Evolutionary conservation across 2,113 vertebrate species (phyloP), one percentile per base, ranked within the genome.

Genomic region (Sarotherodon lohbergeri): DNA sequence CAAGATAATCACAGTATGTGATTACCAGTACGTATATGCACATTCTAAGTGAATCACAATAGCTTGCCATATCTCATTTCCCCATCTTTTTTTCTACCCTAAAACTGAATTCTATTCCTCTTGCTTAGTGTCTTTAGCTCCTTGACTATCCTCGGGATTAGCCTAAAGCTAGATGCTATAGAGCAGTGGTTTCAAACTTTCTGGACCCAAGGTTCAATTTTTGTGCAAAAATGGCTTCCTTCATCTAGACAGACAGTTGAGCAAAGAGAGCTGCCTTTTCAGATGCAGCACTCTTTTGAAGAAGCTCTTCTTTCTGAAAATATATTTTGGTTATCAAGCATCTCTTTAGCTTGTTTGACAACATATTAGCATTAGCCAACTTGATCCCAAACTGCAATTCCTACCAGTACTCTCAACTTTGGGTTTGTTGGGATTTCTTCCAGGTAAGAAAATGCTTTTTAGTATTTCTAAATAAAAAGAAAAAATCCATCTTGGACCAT

Each of bases 1-100:
- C 52, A 82, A 86, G 80, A 54, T 91, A 87, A 90, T 89, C 90
- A 87, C 79, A 84, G 46, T 55, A 16, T 86, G 71, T 88, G 86
- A 90, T 92, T 90, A 84, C 39, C 71, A 78, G 52, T 88, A 86
- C 81, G 61, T 91, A 66, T 59, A 89, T 85, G 73, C 17, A 36
- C 84, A 80, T 71, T 78, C n/a, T 83, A 81, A 85, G 50, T 83
- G 73, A 83, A 84, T 83, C 73, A 43, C 80, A 73, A 32, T 71
- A 55, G 22, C 32, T 66, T 59, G 76, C 89, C 63, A 71, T 81
- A 71, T 10, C 91, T 90, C 39, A 61, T 54, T 88, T 86, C 73
- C 50, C 19, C 22, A n/a, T 55, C 34, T 80, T 76, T 48, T 66
- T 80, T 36, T 71, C 14, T 56, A 34, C 46, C 14, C 88, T 61